phyloP scores from a whole-genome alignment of 2,797 vertebrate genomes.

The Hydrolagus colliei region DNA sequence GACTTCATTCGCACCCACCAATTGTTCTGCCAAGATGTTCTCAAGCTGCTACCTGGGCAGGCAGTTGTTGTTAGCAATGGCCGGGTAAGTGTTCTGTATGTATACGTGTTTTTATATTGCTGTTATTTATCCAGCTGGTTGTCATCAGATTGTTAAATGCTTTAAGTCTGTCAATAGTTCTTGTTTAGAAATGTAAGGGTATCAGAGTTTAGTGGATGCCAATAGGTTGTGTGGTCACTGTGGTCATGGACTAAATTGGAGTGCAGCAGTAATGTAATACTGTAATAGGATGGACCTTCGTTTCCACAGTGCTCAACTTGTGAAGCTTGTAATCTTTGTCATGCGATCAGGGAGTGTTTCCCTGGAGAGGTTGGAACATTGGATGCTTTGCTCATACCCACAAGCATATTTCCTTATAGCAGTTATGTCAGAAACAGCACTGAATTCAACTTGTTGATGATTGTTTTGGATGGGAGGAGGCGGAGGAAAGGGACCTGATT shows the following conservation, averaged over 20 bases:
- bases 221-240: neutral
- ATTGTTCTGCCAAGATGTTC: conserved; percentile 77
- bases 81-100: conserved; percentile 63
- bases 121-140: neutral
- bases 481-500: too few relatives aligned
- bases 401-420: neutral
- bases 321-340: neutral
- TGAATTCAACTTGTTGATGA: neutral
- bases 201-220: neutral
- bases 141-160: neutral
- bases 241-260: neutral
- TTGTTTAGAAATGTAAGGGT: neutral
- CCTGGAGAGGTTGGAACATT: neutral
- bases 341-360: neutral
- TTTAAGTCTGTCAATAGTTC: neutral
- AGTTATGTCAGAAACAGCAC: neutral
- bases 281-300: neutral
- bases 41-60: conserved; percentile 76
- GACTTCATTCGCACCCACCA: conserved; percentile 78
- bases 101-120: neutral
- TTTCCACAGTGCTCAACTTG: too few relatives aligned
- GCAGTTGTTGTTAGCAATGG: conserved; percentile 80
- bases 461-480: too few relatives aligned
- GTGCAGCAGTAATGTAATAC: neutral
- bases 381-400: neutral